Percentiles rank a stretch among this genome's conserved stretches.
Conservation (phyloP, 2,888 invertebrate species). For the Cybosia mesomella region DNA sequence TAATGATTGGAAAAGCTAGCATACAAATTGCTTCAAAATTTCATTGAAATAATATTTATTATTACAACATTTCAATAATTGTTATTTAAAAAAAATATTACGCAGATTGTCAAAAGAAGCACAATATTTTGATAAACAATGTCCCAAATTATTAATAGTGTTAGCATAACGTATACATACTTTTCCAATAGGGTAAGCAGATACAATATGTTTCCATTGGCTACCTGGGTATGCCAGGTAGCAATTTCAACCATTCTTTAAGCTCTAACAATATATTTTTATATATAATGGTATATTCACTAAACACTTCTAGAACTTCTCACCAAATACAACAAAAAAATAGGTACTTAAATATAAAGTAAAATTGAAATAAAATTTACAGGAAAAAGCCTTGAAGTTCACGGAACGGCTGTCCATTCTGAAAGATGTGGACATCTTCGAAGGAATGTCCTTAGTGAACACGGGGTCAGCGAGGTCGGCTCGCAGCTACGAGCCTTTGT, state of each 20-base stretch:
- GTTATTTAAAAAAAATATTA: background rate
- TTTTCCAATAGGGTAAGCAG: background rate
- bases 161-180: background rate
- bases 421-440: constrained; percentile 82
- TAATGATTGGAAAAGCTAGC: too few relatives aligned
- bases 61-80: background rate
- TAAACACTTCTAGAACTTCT: background rate
- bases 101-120: background rate
- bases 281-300: background rate
- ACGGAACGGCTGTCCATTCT: constrained; percentile 87
- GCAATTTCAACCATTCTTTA: background rate
- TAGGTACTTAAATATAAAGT: background rate
- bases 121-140: background rate
- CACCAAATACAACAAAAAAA: background rate
- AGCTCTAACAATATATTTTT: background rate
- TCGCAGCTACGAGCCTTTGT: constrained; percentile 78
- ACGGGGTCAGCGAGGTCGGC: constrained; percentile 83
- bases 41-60: background rate
- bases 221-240: background rate
- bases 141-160: background rate
- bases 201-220: too few relatives aligned
- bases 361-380: constrained; percentile 46
- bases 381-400: constrained; percentile 88
- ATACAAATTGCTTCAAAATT: too few relatives aligned
- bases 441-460: constrained; percentile 83